These are phyloP conservation scores for Lagorchestes hirsutus DNA, from an alignment of 2,797 vertebrate species.

Conservation along the genomic window DNA sequence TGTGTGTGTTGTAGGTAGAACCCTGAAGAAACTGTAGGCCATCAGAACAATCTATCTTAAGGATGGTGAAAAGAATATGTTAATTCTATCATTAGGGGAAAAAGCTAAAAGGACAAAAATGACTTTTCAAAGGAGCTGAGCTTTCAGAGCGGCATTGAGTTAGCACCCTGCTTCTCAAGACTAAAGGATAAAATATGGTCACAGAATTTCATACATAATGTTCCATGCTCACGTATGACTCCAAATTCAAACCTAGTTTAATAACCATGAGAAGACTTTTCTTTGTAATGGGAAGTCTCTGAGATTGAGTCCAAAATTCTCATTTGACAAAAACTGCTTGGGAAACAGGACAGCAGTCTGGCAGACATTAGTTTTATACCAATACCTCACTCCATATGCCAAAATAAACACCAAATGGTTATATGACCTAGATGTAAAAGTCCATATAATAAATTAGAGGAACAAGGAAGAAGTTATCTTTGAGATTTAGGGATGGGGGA, in stretches of 20 bases:
- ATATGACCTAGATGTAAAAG: neutral
- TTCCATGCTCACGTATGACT: neutral
- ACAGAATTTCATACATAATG: neutral
- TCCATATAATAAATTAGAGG: neutral
- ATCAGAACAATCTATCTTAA: neutral
- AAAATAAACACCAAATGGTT: neutral
- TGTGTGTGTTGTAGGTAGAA: neutral
- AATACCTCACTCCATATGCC: neutral
- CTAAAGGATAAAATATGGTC: neutral
- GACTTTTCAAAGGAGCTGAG: slow-evolving; percentile 15
- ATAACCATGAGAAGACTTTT: neutral
- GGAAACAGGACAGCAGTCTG: neutral
- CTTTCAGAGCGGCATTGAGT: neutral
- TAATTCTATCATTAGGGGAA: neutral
- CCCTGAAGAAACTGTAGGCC: slow-evolving; percentile 5
- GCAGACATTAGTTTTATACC: neutral
- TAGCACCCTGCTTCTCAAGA: slow-evolving; percentile 22
- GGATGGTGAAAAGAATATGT: neutral
- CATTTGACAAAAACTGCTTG: neutral
- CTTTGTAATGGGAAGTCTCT: neutral
- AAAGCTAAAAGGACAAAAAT: slow-evolving; percentile 20
- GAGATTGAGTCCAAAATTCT: neutral
- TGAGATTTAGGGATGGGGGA: neutral
- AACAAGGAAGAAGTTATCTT: neutral
- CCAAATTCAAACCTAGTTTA: neutral